A percentile compares a stretch with the other conserved stretches of the same genome.
Conservation (phyloP, 2,888 invertebrate species). For the Apodemia zela region DNA sequence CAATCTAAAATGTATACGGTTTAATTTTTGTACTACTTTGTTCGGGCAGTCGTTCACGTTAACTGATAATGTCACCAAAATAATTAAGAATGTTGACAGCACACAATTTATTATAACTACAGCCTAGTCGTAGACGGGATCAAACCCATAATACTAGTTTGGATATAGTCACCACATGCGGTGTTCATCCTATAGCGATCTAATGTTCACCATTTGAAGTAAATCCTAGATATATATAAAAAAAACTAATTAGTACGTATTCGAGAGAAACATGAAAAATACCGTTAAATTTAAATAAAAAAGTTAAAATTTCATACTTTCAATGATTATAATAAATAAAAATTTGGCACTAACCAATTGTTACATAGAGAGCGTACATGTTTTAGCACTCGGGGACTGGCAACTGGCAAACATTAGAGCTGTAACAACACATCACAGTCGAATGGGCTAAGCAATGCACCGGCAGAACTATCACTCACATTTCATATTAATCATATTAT, state of each 20-base stretch:
- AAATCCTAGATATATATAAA: background rate
- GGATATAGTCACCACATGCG: slow-evolving; percentile 11
- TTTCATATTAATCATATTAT: background rate
- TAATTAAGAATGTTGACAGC: slow-evolving; percentile 14
- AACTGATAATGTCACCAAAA: background rate
- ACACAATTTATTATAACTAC: slow-evolving; percentile 18
- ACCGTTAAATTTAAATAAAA: too few relatives aligned
- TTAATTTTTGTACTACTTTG: slow-evolving; percentile 8
- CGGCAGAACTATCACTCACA: slow-evolving; percentile 28
- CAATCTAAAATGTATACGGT: slow-evolving; percentile 1
- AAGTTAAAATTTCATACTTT: too few relatives aligned
- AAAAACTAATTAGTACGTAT: background rate
- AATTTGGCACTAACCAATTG: too few relatives aligned
- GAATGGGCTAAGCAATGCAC: slow-evolving; percentile 41
- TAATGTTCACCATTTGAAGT: slow-evolving; percentile 9
- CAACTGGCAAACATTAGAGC: slow-evolving; percentile 31
- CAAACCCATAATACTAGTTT: slow-evolving; percentile 12
- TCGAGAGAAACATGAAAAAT: background rate
- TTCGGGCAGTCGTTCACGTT: background rate
- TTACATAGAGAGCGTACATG: background rate
- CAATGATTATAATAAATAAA: too few relatives aligned
- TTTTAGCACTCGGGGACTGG: background rate
- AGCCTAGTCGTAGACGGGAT: slow-evolving; percentile 16
- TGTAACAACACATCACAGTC: slow-evolving; percentile 45
- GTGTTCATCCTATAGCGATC: slow-evolving; percentile 9